Base-by-base conservation (phyloP, 2,113 vertebrate species). In the Oncorhynchus kisutch region DNA sequence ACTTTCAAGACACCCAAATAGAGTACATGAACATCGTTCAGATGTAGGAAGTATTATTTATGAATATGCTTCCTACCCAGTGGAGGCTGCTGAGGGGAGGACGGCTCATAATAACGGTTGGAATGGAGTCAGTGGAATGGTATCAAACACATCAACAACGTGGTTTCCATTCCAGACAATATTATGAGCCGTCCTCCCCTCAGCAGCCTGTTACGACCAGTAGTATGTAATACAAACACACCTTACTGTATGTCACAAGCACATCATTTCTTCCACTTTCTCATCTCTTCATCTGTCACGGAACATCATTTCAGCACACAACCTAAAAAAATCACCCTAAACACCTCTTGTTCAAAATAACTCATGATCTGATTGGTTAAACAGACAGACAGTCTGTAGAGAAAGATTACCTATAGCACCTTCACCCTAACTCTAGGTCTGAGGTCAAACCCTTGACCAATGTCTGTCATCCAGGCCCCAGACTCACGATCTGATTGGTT, bases 401-500 rank as follows among this genome's bases (percentile, higher is more conserved):
- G 39, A 45, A 3, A 45, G 9, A 45, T 45, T 3, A 45, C 39
- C 39, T 45, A 45, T 45, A 11, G 39, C 8, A 45, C 39, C 39
- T 45, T 45, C 9, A 45, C 39, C 39, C 39, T 45, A 45, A 45
- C 39, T 11, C 39, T 45, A 11, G 39, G 34, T 39, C 34, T 8
- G 8, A 51, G 62, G 7, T 49, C 1, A 16, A 64, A 51, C 29
- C 24, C 34, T 5, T 60, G 51, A 68, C 73, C 62, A 20, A 45
- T 3, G 29, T 20, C 4, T 68, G 0, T 59, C 11, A n/a, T 0
- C 57, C 57, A 27, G 3, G 2, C 9, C 27, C 12, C 24, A 0
- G 76, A 91, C 96, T 95, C 85, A 99, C 96, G 95, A 20, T 98
- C 95, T 1, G 97, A 94, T 34, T 94, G 95, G 88, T 98, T 98